These are phyloP conservation scores for Nyctalus aviator DNA, from an alignment of 2,797 vertebrate genomes.

Conservation along the genomic window DNA sequence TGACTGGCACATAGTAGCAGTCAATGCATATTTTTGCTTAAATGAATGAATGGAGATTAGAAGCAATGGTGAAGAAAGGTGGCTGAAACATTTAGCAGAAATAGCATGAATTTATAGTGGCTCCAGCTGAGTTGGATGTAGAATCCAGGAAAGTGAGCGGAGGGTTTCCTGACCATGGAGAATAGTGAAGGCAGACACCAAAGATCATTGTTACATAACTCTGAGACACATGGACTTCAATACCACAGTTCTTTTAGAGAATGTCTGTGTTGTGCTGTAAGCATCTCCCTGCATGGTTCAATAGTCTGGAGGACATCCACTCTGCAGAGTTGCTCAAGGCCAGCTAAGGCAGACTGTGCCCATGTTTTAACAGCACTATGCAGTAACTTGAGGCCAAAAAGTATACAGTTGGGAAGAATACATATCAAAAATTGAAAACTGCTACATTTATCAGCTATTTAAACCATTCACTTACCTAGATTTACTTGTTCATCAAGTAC, in stretches of 20 bases:
- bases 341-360: background rate
- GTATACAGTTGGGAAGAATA: background rate
- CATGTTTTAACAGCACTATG: background rate
- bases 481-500: slow-evolving; percentile 38
- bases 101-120: background rate
- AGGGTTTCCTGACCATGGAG: background rate
- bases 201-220: background rate
- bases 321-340: background rate
- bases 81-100: slow-evolving; percentile 1
- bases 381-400: slow-evolving; percentile 21
- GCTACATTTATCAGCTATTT: slow-evolving; percentile 8
- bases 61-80: background rate
- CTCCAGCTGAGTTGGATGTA: background rate
- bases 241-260: background rate
- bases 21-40: background rate
- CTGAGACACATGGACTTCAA: background rate
- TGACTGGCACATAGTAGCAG: background rate
- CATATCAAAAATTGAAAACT: background rate
- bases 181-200: background rate
- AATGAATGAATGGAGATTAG: background rate
- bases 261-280: background rate
- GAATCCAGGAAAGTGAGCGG: background rate
- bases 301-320: background rate
- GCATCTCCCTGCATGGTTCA: background rate
- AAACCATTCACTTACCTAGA: background rate